Evolutionary conservation across 2,888 invertebrate species (phyloP).

Genomic region (Operophtera brumata): DNA sequence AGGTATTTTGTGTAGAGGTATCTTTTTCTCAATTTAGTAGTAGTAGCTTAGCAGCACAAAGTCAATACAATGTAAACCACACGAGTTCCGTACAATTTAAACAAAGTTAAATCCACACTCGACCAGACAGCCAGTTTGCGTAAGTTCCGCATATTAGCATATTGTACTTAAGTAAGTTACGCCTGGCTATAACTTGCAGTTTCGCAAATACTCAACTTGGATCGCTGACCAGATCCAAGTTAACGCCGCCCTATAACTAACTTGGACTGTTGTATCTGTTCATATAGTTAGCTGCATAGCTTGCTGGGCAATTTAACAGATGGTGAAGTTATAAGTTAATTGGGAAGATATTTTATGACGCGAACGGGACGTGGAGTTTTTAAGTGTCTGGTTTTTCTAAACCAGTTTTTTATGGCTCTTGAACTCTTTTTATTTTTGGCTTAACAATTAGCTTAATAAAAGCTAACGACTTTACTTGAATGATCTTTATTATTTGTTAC

Average conservation of each 20-base stretch:
- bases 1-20: too few species aligned
- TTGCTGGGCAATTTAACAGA: conserved; percentile 5
- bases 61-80: not conserved
- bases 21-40: too few species aligned
- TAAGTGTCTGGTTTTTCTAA: conserved; percentile 11
- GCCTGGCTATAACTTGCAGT: conserved; percentile 26
- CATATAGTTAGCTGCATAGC: not conserved
- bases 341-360: conserved; percentile 3
- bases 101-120: conserved; percentile 21
- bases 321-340: conserved; percentile 4
- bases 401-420: not conserved
- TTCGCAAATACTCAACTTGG: conserved; percentile 28
- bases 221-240: conserved; percentile 31
- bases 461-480: too few species aligned
- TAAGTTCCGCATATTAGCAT: conserved; percentile 31
- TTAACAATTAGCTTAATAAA: too few species aligned
- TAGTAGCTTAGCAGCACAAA: not conserved
- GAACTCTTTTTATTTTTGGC: too few species aligned
- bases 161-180: conserved; percentile 30
- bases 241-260: conserved; percentile 16
- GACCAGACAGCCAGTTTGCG: conserved; percentile 12
- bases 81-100: conserved; percentile 2
- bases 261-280: conserved; percentile 5
- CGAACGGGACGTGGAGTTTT: not conserved
- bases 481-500: too few species aligned